phyloP scores from a whole-genome alignment of 2,888 invertebrate genomes.

The Marasmarcha lunaedactyla region DNA sequence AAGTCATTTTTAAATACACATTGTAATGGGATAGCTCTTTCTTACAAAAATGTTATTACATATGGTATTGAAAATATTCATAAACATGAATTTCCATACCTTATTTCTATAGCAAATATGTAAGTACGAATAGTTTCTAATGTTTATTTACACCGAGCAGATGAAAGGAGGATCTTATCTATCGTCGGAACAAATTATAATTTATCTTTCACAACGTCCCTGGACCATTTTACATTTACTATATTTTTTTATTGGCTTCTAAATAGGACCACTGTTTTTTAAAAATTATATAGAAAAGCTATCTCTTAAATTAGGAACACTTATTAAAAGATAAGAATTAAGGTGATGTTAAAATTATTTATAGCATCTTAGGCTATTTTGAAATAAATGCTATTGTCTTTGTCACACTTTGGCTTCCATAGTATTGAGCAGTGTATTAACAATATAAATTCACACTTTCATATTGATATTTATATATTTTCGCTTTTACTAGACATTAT shows the following conservation, averaged over 20 bases:
- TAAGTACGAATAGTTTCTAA: too few relatives aligned
- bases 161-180: too few relatives aligned
- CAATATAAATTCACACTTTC: too few relatives aligned
- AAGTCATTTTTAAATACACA: conserved; percentile 29
- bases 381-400: conserved; percentile 1
- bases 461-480: conserved; percentile 7
- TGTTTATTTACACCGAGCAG: too few relatives aligned
- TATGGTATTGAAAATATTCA: too few relatives aligned
- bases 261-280: conserved; percentile 47
- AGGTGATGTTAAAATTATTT: conserved; percentile 21
- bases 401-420: conserved; percentile 54
- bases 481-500: conserved; percentile 4
- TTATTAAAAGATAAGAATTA: neutral
- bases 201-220: conserved; percentile 19
- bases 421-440: conserved; percentile 42
- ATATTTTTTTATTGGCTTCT: conserved; percentile 46
- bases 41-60: conserved; percentile 24
- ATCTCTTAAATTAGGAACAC: conserved; percentile 47
- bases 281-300: conserved; percentile 43
- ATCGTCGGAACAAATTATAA: neutral
- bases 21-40: conserved; percentile 48
- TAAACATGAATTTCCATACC: too few relatives aligned
- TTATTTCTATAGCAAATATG: too few relatives aligned
- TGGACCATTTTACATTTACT: conserved; percentile 62
- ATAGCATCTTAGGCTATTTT: conserved; percentile 29